phyloP scores from a whole-genome alignment of 2,797 vertebrate genomes.

The Tapirus indicus region DNA sequence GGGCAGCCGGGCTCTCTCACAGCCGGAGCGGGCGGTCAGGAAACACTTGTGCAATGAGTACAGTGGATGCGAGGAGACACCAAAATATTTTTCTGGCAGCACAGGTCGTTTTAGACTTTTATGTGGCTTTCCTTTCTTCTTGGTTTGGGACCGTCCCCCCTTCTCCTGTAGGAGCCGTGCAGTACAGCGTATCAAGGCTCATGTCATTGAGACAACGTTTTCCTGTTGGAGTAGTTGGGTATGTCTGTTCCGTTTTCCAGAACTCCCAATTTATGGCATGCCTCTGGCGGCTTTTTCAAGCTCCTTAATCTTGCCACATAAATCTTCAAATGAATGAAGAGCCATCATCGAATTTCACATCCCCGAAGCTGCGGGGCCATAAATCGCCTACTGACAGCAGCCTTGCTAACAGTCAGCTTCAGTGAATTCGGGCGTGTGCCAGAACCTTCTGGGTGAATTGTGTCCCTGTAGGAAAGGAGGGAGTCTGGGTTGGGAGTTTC shows the following conservation, averaged over 20 bases:
- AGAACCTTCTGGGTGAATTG: neutral
- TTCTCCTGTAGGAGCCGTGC: slow-evolving; percentile 30
- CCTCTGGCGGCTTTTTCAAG: slow-evolving; percentile 66
- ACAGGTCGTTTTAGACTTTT: fast-evolving
- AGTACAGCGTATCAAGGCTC: neutral
- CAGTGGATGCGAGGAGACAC: neutral
- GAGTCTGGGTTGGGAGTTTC: neutral
- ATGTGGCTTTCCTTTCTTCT: slow-evolving; percentile 39
- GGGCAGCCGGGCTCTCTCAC: fast-evolving
- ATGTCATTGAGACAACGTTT: neutral
- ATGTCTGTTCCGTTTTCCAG: slow-evolving; percentile 48
- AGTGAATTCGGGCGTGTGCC: slow-evolving; percentile 35
- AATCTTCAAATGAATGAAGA: slow-evolving; percentile 81
- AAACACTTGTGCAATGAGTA: fast-evolving
- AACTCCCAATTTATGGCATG: slow-evolving; percentile 55
- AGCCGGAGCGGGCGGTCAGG: fast-evolving
- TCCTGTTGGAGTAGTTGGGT: neutral
- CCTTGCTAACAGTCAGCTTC: slow-evolving; percentile 58
- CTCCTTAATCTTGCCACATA: slow-evolving; percentile 67
- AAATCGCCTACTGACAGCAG: slow-evolving; percentile 67
- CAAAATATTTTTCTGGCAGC: fast-evolving
- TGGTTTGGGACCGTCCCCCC: neutral
- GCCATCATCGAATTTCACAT: slow-evolving; percentile 59
- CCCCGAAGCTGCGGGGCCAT: slow-evolving; percentile 59
- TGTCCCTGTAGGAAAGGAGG: neutral